Percentiles rank a stretch among this genome's conserved stretches.
These are phyloP conservation scores for Ciconia maguari DNA, from an alignment of 2,113 vertebrate genomes.

Conservation along the genomic window DNA sequence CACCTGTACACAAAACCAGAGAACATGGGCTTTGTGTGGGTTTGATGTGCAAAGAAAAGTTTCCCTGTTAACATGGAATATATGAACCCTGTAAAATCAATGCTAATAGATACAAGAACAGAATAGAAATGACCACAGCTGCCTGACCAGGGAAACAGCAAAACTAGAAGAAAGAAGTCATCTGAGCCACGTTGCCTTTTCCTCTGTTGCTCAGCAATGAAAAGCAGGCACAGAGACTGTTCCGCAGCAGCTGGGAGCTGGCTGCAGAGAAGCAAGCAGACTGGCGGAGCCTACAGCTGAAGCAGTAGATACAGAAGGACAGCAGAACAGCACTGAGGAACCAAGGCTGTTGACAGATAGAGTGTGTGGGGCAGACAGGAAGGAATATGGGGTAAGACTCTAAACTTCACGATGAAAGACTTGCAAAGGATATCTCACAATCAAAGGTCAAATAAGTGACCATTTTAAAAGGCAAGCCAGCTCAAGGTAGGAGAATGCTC, in stretches of 20 bases:
- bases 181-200: neutral
- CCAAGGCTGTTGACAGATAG: fast-evolving
- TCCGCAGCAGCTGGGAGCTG: neutral
- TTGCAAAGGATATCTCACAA: neutral
- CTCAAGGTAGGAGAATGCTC: neutral
- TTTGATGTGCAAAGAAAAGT: neutral
- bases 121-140: neutral
- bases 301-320: neutral
- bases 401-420: neutral
- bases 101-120: neutral
- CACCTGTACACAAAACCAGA: neutral
- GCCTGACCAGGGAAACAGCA: neutral
- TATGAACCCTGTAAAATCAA: neutral
- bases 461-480: neutral
- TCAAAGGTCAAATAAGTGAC: neutral
- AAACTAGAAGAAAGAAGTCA: neutral
- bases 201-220: neutral
- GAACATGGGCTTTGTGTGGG: neutral
- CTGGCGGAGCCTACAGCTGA: neutral
- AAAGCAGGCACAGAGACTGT: neutral
- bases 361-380: fast-evolving
- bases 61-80: neutral
- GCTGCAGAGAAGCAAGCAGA: neutral
- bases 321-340: neutral
- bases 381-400: neutral